Conservation (phyloP, 2,888 invertebrate genomes). For the Myathropa florea region DNA sequence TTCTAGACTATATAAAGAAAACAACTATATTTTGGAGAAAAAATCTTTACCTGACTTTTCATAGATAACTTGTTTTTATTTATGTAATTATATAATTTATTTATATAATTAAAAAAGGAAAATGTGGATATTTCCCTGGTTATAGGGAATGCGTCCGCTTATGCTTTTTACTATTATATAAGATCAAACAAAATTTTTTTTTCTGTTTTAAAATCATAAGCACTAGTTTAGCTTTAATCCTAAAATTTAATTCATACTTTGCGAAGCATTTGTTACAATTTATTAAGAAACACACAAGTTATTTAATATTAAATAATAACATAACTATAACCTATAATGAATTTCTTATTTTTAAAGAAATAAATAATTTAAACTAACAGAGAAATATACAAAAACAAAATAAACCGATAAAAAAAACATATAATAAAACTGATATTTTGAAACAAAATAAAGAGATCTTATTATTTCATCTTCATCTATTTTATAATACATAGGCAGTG, state of each 20-base stretch:
- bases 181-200: conserved; percentile 43
- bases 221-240: conserved; percentile 59
- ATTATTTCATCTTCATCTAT: conserved; percentile 61
- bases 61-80: conserved; percentile 33
- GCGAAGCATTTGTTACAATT: conserved; percentile 69
- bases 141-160: conserved; percentile 4
- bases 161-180: conserved; percentile 36
- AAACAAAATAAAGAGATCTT: conserved; percentile 69
- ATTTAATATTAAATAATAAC: conserved; percentile 58
- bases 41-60: conserved; percentile 34
- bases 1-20: conserved; percentile 28
- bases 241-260: conserved; percentile 61
- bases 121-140: conserved; percentile 9
- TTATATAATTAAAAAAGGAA: conserved; percentile 29
- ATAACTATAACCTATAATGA: conserved; percentile 68
- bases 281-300: conserved; percentile 64
- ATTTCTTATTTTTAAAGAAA: conserved; percentile 73
- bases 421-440: conserved; percentile 71
- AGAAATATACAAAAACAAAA: conserved; percentile 49
- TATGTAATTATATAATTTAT: conserved; percentile 1
- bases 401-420: conserved; percentile 54
- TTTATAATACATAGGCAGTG: conserved; percentile 5
- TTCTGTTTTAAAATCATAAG: conserved; percentile 13
- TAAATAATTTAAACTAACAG: conserved; percentile 63
- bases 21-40: conserved; percentile 42